Evolutionary conservation across 2,113 vertebrate genomes (phyloP).

Genomic region (Fregetta grallaria): DNA sequence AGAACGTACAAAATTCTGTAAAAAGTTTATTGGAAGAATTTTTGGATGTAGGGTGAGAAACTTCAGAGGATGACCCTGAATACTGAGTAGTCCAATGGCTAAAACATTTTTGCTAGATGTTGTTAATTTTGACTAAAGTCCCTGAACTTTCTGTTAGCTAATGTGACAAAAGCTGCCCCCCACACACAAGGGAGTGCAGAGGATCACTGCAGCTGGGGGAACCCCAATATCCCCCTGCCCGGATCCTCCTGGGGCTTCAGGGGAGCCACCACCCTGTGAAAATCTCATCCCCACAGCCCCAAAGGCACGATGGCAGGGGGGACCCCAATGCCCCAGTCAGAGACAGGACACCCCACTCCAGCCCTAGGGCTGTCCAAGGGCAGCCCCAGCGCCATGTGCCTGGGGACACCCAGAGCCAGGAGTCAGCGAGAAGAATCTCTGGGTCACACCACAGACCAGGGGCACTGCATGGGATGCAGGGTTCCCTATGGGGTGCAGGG

Average conservation of each 20-base stretch:
- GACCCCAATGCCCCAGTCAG: not conserved
- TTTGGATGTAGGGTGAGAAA: not conserved
- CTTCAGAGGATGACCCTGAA: not conserved
- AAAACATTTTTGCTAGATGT: not conserved
- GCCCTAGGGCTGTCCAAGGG: not conserved
- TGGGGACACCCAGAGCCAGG: fast-evolving
- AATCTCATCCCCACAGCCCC: not conserved
- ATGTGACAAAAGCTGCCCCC: not conserved
- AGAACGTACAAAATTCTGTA: not conserved
- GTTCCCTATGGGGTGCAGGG: not conserved
- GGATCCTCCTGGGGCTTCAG: not conserved
- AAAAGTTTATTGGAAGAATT: not conserved
- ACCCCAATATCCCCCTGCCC: not conserved
- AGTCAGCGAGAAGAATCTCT: not conserved
- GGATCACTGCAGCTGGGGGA: not conserved
- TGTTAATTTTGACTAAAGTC: not conserved
- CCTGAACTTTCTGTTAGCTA: not conserved
- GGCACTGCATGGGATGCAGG: not conserved
- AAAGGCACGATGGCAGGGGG: fast-evolving
- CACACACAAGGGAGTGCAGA: not conserved
- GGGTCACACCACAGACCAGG: not conserved
- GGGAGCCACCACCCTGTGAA: not conserved
- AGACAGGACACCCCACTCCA: not conserved
- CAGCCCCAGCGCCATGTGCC: not conserved
- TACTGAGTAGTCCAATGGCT: not conserved